Conservation (phyloP, 2,888 invertebrate genomes). For the Slavum lentiscoides region DNA sequence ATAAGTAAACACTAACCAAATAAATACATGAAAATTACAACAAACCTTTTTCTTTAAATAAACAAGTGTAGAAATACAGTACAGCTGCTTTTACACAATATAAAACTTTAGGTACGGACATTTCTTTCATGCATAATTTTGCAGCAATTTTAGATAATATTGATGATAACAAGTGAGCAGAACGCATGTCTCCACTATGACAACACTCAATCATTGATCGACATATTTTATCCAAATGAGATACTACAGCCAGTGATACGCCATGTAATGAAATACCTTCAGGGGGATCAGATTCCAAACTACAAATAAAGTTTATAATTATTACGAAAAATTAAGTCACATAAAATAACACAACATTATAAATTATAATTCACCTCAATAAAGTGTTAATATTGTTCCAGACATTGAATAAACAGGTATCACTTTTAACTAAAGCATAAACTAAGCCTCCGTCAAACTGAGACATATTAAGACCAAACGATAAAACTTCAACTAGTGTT, state of each 20-base stretch:
- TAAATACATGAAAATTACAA: conserved; percentile 16
- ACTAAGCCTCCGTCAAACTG: conserved; percentile 39
- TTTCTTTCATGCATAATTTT: conserved; percentile 54
- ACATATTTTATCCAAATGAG: conserved; percentile 51
- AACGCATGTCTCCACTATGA: conserved; percentile 54
- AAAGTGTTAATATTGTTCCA: conserved; percentile 57
- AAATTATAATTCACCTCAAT: conserved; percentile 55
- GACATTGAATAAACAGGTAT: conserved; percentile 52
- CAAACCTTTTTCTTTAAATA: conserved; percentile 56
- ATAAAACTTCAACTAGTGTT: conserved; percentile 43
- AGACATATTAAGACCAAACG: conserved; percentile 39
- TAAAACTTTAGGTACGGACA: conserved; percentile 55
- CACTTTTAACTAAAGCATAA: conserved; percentile 44
- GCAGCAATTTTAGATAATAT: conserved; percentile 55
- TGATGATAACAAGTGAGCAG: conserved; percentile 56
- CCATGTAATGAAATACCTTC: conserved; percentile 41
- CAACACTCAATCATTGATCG: conserved; percentile 52
- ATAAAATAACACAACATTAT: not conserved
- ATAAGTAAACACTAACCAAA: not conserved
- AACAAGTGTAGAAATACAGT: conserved; percentile 56
- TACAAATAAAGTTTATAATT: conserved; percentile 2
- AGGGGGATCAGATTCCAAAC: conserved; percentile 40
- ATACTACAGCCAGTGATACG: conserved; percentile 46
- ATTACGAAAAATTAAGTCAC: not conserved
- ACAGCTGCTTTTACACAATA: conserved; percentile 56